Evolutionary conservation across 2,797 vertebrate genomes (phyloP).

Genomic region (Holocentrus rufus): DNA sequence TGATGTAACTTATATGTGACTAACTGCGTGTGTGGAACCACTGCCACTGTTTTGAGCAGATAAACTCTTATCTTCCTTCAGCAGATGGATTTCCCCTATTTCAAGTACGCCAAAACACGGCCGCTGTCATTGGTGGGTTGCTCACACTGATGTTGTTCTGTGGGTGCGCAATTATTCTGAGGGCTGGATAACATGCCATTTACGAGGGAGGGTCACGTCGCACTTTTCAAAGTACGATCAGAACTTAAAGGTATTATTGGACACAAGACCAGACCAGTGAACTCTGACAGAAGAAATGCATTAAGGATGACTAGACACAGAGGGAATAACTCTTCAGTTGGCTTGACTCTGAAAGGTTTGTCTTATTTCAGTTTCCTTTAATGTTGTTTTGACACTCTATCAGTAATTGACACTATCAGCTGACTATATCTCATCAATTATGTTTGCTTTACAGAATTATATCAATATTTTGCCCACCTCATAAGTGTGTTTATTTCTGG

Average conservation of each 20-base stretch:
- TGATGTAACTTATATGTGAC: not conserved
- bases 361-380: not conserved
- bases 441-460: not conserved
- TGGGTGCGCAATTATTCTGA: slow-evolving; percentile 19
- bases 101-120: slow-evolving; percentile 24
- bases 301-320: slow-evolving; percentile 50
- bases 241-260: slow-evolving; percentile 1
- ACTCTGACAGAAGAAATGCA: not conserved
- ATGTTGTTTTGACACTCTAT: not conserved
- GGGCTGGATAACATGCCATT: slow-evolving; percentile 4
- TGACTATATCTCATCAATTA: not conserved
- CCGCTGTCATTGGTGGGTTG: slow-evolving; percentile 41
- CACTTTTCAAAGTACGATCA: slow-evolving; percentile 3
- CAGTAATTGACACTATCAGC: not conserved
- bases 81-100: slow-evolving; percentile 65
- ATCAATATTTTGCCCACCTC: not conserved
- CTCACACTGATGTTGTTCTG: slow-evolving; percentile 26
- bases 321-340: slow-evolving; percentile 16
- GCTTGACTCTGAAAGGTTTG: slow-evolving; percentile 69
- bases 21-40: slow-evolving; percentile 12
- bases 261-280: not conserved
- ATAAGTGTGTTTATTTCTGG: slow-evolving; percentile 4
- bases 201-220: slow-evolving; percentile 10
- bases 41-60: slow-evolving; percentile 48
- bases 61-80: slow-evolving; percentile 77